Evolutionary conservation across 2,113 vertebrate species (phyloP).

Genomic region (Aspiorhynchus laticeps): DNA sequence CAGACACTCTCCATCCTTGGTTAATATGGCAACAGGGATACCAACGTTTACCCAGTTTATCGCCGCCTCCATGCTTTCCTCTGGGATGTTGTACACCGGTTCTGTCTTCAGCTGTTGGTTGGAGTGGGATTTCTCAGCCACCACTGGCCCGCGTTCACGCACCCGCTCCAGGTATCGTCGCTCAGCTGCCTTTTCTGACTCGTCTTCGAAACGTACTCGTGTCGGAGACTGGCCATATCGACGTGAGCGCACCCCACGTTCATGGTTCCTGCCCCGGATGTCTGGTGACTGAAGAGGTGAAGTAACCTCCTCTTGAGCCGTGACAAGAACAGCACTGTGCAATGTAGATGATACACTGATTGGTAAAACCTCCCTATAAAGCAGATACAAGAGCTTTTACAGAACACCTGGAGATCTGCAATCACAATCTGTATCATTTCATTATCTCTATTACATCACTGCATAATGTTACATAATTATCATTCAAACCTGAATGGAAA

Average conservation of each 20-base stretch:
- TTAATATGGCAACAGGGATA: conserved; percentile 53
- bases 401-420: conserved; percentile 8
- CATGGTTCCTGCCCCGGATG: conserved; percentile 65
- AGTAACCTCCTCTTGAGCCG: conserved; percentile 63
- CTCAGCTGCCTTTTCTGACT: conserved; percentile 85
- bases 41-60: conserved; percentile 44
- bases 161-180: conserved; percentile 83
- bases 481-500: not conserved
- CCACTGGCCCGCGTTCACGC: conserved; percentile 76
- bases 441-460: conserved; percentile 16
- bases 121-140: conserved; percentile 62
- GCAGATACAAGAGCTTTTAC: conserved; percentile 6
- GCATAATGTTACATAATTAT: conserved; percentile 4
- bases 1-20: conserved; percentile 55
- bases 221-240: conserved; percentile 79
- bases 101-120: conserved; percentile 68
- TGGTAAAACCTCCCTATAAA: conserved; percentile 60
- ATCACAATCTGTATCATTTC: not conserved
- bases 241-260: conserved; percentile 71
- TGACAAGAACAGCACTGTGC: conserved; percentile 56
- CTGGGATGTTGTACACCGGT: conserved; percentile 60
- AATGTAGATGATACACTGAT: conserved; percentile 47
- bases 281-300: conserved; percentile 74
- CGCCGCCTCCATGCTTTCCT: conserved; percentile 46
- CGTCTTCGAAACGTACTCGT: conserved; percentile 88